Evolutionary conservation across 2,888 invertebrate species (phyloP).

Genomic region (Lordiphosa fenestrarum): DNA sequence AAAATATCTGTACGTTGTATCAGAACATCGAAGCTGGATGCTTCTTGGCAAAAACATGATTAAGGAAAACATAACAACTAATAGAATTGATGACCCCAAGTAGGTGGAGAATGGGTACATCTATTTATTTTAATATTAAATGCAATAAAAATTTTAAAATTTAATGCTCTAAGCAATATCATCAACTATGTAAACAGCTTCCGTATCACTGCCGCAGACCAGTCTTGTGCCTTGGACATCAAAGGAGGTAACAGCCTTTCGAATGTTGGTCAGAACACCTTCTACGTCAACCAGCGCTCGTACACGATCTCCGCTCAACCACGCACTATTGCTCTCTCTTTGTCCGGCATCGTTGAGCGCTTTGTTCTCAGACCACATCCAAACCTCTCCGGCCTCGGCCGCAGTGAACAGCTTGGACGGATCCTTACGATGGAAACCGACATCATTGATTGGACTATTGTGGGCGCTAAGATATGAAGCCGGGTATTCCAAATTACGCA

Average conservation of each 20-base stretch:
- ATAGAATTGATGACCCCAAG: no score
- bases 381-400: conserved; percentile 90
- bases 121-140: no score
- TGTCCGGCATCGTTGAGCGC: conserved; percentile 69
- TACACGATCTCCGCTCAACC: conserved; percentile 86
- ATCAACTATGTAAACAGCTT: conserved; percentile 91
- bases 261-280: conserved; percentile 87
- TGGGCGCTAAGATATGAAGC: conserved; percentile 91
- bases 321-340: conserved; percentile 81
- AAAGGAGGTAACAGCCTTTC: conserved; percentile 90
- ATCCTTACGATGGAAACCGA: conserved; percentile 91
- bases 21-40: no score
- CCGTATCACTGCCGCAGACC: conserved; percentile 92
- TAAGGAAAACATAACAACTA: no score
- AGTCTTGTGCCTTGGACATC: conserved; percentile 88
- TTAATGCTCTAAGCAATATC: conserved; percentile 78
- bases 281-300: conserved; percentile 83
- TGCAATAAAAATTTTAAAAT: not conserved
- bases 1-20: no score
- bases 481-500: conserved; percentile 91
- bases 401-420: conserved; percentile 92
- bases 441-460: conserved; percentile 88
- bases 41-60: no score
- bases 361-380: conserved; percentile 93
- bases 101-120: no score